Evolutionary conservation across 2,888 invertebrate genomes (phyloP).

Genomic region (Cinara cedri): DNA sequence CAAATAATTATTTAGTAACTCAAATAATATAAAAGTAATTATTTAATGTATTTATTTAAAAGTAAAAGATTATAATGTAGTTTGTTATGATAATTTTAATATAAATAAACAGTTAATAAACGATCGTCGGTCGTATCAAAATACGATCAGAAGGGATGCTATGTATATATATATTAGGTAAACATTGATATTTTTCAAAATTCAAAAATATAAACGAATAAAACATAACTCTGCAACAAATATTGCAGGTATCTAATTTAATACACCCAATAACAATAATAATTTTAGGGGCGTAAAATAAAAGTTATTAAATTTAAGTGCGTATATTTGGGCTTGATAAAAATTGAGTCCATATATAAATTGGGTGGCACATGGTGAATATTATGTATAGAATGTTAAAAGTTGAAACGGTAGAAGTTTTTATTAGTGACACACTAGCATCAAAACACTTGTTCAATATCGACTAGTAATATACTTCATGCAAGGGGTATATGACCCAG

Average conservation of each 20-base stretch:
- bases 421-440: constrained; percentile 19
- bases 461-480: background rate
- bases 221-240: no score
- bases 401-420: constrained; percentile 8
- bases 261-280: no score
- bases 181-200: no score
- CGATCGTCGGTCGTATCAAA: no score
- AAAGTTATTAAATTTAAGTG: background rate
- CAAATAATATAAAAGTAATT: background rate
- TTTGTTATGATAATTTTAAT: no score
- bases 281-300: background rate
- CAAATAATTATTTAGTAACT: background rate
- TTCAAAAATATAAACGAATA: no score
- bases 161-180: no score
- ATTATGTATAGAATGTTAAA: background rate
- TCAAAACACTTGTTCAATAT: constrained; percentile 29
- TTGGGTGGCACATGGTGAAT: background rate
- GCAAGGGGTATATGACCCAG: constrained; percentile 4
- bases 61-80: background rate
- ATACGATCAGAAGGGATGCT: no score
- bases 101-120: no score
- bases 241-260: no score
- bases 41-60: background rate
- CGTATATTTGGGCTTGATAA: background rate
- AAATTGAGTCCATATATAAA: background rate